A percentile compares a stretch with the other conserved stretches of the same genome.
These are phyloP conservation scores for Sturnus vulgaris DNA, from an alignment of 2,113 vertebrate species.

Conservation along the genomic window DNA sequence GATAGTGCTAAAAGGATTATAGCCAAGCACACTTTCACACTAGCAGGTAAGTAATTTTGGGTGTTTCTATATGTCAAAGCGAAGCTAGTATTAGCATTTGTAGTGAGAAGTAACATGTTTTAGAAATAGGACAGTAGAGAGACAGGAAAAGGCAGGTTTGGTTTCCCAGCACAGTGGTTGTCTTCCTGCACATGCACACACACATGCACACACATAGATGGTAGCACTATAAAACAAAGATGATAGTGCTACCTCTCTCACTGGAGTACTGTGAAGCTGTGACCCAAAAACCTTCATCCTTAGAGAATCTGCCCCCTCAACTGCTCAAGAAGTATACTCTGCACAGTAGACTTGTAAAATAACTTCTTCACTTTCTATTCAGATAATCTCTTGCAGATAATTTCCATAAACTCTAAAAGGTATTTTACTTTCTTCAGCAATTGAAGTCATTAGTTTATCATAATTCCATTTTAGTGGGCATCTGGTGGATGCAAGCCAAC, in stretches of 20 bases:
- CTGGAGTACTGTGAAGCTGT: not conserved
- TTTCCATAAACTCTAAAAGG: not conserved
- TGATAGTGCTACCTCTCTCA: not conserved
- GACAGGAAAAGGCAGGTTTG: not conserved
- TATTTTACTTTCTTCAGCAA: not conserved
- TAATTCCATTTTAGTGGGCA: not conserved
- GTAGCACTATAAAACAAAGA: not conserved
- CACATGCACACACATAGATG: accelerated
- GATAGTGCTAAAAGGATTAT: not conserved
- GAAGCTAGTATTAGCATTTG: not conserved
- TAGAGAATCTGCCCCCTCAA: not conserved
- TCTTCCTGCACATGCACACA: not conserved
- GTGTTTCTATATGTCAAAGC: not conserved
- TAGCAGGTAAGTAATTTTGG: not conserved
- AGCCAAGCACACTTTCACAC: not conserved
- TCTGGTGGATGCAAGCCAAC: not conserved
- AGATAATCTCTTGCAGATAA: not conserved
- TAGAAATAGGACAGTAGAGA: not conserved
- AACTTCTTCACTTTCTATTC: not conserved
- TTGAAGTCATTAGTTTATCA: not conserved
- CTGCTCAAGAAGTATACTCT: not conserved
- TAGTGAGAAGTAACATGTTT: not conserved
- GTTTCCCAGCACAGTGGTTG: not conserved
- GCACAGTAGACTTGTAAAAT: not conserved
- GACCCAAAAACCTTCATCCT: not conserved